Evolutionary conservation across 2,888 invertebrate genomes (phyloP).

Genomic region (Hipparchia semele): DNA sequence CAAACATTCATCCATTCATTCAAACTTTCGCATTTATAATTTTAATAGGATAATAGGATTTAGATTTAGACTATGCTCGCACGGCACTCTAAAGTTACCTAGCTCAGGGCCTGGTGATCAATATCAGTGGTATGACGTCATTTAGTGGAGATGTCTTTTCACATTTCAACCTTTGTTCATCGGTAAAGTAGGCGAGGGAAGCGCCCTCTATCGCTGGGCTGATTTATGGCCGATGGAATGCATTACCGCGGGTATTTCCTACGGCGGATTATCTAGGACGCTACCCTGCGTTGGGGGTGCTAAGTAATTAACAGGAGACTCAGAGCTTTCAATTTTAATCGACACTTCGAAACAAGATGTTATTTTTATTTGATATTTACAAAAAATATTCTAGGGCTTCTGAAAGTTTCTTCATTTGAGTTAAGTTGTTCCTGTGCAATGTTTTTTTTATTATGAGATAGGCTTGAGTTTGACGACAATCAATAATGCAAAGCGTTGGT

Average conservation of each 20-base stretch:
- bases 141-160: background rate
- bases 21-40: too few relatives aligned
- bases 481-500: too few relatives aligned
- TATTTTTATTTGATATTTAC: too few relatives aligned
- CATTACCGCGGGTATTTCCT: conserved; percentile 20
- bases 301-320: conserved; percentile 23
- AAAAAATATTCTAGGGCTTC: too few relatives aligned
- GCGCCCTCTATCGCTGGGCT: conserved; percentile 27
- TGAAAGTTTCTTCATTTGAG: too few relatives aligned
- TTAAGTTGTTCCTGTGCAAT: too few relatives aligned
- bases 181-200: conserved; percentile 10
- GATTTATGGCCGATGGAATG: conserved; percentile 38
- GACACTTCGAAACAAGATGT: too few relatives aligned
- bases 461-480: too few relatives aligned
- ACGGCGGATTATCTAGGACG: conserved; percentile 21
- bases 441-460: too few relatives aligned
- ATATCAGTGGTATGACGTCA: background rate
- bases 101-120: background rate
- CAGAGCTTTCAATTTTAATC: background rate
- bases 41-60: too few relatives aligned
- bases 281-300: background rate
- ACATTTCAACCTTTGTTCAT: background rate
- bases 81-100: background rate
- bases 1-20: too few relatives aligned
- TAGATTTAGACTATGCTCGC: too few relatives aligned